Base-by-base conservation (phyloP, 2,888 invertebrate genomes). In the Scaptomyza polygonia region DNA sequence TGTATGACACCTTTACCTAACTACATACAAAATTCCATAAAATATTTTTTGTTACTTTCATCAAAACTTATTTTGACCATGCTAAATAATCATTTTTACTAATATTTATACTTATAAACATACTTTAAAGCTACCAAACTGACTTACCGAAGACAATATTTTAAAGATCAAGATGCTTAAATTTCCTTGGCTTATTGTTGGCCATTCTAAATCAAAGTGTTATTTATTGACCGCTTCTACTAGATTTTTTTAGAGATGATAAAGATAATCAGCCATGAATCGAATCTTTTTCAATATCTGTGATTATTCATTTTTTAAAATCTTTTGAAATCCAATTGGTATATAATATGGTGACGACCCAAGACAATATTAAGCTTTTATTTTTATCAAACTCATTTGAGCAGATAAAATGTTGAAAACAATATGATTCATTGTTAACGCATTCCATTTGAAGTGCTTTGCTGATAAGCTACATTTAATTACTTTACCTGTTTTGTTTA, bases 401-500 rank as follows among this genome's bases (percentile, higher is more conserved):
- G 36, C 8, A 66, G 57, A 61, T 73, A 62, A 65, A 68, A 62
- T 43, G 36, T 14, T 36, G 9, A 5, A 34, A 59, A 52, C 51
- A 40, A 43, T 32, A 32, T 55, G 36, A 58, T 36, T 58, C 67
- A 62, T 25, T 42, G 42, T 21, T 32, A 25, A 52, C 36, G 34
- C 44, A 16, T 45, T 5, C 39, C 39, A 30, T 53, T 57, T 65
- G 12, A 43, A 49, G 58, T 47, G 44, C 52, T 70, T 52, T 8
- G 43, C 72, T 65, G 74, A 75, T 75, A 75, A 72, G 67, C 16
- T 18, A 8, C 18, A 30, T 45, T 1, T 45, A 58, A 56, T 52
- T 39, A 45, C 18, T 48, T 53, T 0, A 49, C 18, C 39, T 49
- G 45, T 8, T 43, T 53, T 8, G 42, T 25, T 49, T 18, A 40